Evolutionary conservation across 2,113 vertebrate genomes (phyloP).

Genomic region (Neodon shergylaensis): DNA sequence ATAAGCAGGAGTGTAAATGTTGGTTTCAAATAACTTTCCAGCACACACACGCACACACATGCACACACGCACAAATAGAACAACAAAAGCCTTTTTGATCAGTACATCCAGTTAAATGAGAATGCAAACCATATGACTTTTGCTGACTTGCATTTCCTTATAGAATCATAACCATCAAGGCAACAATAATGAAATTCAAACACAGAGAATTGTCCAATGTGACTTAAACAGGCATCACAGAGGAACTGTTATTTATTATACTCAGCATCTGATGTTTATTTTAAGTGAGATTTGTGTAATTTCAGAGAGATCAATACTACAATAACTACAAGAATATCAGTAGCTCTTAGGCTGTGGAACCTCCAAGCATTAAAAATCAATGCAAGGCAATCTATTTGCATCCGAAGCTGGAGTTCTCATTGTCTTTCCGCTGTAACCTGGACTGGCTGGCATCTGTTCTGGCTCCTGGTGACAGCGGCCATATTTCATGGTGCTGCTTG

Average conservation of each 20-base stretch:
- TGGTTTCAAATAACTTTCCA: slow-evolving; percentile 9
- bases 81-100: neutral
- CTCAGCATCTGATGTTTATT: slow-evolving; percentile 45
- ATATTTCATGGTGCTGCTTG: slow-evolving; percentile 91
- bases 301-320: slow-evolving; percentile 69
- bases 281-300: slow-evolving; percentile 35
- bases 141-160: neutral
- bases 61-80: neutral
- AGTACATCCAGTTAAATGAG: neutral
- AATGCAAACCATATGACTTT: neutral
- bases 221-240: neutral
- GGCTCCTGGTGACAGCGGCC: slow-evolving; percentile 89
- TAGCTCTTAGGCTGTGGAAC: slow-evolving; percentile 82
- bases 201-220: neutral
- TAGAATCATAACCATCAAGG: fast-evolving
- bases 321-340: slow-evolving; percentile 66
- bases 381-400: slow-evolving; percentile 83
- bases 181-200: neutral
- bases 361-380: slow-evolving; percentile 81
- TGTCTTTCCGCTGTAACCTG: slow-evolving; percentile 53
- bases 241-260: neutral
- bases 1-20: neutral
- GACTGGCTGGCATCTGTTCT: slow-evolving; percentile 67
- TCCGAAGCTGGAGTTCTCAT: slow-evolving; percentile 72
- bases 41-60: no score